phyloP scores from a whole-genome alignment of 2,888 invertebrate species.

The Andrena haemorrhoa region DNA sequence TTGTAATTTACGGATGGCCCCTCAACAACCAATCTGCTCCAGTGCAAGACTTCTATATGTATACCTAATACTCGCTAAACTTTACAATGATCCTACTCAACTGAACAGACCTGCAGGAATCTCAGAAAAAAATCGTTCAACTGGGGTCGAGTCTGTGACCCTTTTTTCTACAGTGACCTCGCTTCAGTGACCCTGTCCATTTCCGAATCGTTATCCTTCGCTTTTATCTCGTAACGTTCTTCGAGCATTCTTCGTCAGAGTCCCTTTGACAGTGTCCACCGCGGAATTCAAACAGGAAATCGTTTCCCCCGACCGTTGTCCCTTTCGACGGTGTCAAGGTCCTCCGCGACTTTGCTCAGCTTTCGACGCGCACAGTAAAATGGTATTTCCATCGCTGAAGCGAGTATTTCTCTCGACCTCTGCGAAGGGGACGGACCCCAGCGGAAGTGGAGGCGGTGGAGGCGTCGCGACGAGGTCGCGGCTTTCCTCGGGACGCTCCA shows the following conservation, averaged over 20 bases:
- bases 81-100: too few species aligned
- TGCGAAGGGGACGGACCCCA: neutral
- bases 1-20: too few species aligned
- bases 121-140: neutral
- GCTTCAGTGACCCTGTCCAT: neutral
- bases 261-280: neutral
- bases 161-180: neutral
- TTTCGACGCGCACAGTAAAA: too few species aligned
- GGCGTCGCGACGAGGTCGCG: slow-evolving; percentile 8
- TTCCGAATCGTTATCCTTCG: neutral
- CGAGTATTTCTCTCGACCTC: neutral
- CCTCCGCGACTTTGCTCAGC: too few species aligned
- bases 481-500: slow-evolving; percentile 15
- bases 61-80: too few species aligned
- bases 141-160: neutral
- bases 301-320: neutral
- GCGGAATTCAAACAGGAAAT: neutral
- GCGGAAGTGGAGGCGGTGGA: slow-evolving; percentile 5
- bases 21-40: too few species aligned
- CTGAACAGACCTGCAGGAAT: neutral
- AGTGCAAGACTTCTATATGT: too few species aligned
- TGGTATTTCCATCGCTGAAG: neutral
- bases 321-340: too few species aligned
- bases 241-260: neutral
- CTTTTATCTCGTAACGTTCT: slow-evolving; percentile 5